Percentiles rank a stretch among this genome's conserved stretches.
Evolutionary conservation across 2,888 invertebrate genomes (phyloP).

Genomic region (Abrostola tripartita): DNA sequence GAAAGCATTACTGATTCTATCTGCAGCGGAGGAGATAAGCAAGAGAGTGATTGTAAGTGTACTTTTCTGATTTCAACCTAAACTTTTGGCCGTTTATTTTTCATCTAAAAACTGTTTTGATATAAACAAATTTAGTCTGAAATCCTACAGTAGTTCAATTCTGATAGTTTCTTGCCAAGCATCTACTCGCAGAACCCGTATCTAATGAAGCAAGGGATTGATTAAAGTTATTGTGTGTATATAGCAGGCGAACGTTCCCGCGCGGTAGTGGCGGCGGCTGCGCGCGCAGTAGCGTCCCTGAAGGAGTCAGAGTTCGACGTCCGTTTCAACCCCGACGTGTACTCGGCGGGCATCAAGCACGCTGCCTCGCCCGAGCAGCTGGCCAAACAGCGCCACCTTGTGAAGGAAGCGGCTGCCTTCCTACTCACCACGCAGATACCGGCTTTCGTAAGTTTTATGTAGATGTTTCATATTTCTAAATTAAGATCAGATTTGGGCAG

Average conservation of each 20-base stretch:
- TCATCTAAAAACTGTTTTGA: too few relatives aligned
- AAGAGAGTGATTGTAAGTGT: slow-evolving; percentile 89
- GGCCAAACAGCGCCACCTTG: slow-evolving; percentile 95
- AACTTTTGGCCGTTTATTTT: background rate
- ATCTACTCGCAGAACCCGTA: too few relatives aligned
- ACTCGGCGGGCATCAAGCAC: slow-evolving; percentile 97
- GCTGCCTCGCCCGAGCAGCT: slow-evolving; percentile 90
- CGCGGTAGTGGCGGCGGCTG: slow-evolving; percentile 96
- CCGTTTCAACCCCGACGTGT: slow-evolving; percentile 99
- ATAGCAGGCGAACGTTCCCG: slow-evolving; percentile 93
- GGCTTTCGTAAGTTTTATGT: slow-evolving; percentile 92
- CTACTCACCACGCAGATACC: slow-evolving; percentile 98
- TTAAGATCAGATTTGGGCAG: too few relatives aligned
- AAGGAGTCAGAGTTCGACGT: slow-evolving; percentile 99
- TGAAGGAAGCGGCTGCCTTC: slow-evolving; percentile 98
- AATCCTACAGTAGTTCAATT: too few relatives aligned
- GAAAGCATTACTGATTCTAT: slow-evolving; percentile 95
- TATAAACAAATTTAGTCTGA: too few relatives aligned
- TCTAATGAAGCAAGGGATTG: too few relatives aligned
- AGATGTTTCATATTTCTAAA: background rate
- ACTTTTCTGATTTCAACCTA: background rate
- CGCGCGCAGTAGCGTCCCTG: slow-evolving; percentile 96
- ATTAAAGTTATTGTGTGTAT: background rate
- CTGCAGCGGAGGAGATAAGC: slow-evolving; percentile 92
- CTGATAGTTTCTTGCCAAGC: too few relatives aligned